Conservation (phyloP, 2,113 vertebrate species). For the Meleagris gallopavo region DNA sequence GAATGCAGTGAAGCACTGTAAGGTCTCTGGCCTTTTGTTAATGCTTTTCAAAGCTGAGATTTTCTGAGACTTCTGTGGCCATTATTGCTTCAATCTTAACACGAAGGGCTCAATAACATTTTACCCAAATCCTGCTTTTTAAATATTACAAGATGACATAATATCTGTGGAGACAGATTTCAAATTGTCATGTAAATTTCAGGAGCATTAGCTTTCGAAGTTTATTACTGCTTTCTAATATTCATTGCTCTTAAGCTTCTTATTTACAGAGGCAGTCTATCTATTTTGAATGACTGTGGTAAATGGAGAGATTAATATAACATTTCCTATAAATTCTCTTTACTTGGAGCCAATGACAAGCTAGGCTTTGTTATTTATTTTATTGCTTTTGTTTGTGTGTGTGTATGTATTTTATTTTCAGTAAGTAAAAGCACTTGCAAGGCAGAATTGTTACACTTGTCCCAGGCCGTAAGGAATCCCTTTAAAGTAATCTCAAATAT, state of each 20-base stretch:
- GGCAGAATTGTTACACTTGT: neutral
- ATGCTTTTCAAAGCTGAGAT: neutral
- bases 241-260: conserved; percentile 54
- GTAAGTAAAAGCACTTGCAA: neutral
- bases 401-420: neutral
- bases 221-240: conserved; percentile 52
- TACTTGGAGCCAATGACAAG: neutral
- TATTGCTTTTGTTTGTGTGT: neutral
- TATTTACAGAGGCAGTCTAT: conserved; percentile 9
- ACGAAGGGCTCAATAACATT: neutral
- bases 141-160: neutral
- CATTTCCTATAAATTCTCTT: conserved; percentile 21
- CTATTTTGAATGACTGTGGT: conserved; percentile 30
- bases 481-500: neutral
- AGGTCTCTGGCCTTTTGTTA: neutral
- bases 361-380: neutral
- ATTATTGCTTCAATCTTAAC: neutral
- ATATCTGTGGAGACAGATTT: conserved; percentile 21
- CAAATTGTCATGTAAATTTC: conserved; percentile 55
- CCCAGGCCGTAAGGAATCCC: neutral
- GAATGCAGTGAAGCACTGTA: neutral
- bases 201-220: conserved; percentile 3
- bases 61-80: neutral
- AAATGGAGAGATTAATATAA: conserved; percentile 37
- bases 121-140: conserved; percentile 15